Conservation (phyloP, 1,140 invertebrate genomes). For the Periplaneta americana region DNA sequence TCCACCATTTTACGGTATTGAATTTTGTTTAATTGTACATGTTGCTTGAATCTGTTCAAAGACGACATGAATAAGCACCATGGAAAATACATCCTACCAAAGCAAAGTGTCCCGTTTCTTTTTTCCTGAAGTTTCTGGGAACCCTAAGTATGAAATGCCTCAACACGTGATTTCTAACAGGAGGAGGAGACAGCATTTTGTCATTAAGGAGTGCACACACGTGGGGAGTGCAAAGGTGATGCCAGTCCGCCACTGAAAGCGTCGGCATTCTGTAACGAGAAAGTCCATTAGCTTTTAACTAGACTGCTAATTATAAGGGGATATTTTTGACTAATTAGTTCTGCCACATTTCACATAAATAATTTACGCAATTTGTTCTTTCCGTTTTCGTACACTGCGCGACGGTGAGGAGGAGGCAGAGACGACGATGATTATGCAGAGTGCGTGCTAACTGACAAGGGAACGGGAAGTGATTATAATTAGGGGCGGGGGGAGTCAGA, state of each 20-base stretch:
- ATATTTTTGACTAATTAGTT: conserved; percentile 14
- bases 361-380: conserved; percentile 6
- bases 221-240: too few relatives aligned
- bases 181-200: too few relatives aligned
- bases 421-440: neutral
- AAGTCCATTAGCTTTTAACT: neutral
- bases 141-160: too few relatives aligned
- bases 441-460: neutral
- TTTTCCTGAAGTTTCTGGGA: too few relatives aligned
- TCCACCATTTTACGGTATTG: too few relatives aligned
- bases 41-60: too few relatives aligned
- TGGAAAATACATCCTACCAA: too few relatives aligned
- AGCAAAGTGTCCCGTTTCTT: too few relatives aligned
- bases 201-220: too few relatives aligned
- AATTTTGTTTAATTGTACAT: too few relatives aligned
- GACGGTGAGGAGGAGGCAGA: neutral
- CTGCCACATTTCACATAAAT: conserved; percentile 12
- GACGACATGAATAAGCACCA: too few relatives aligned
- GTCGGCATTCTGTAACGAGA: neutral
- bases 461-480: neutral
- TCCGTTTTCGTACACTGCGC: neutral
- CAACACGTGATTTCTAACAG: too few relatives aligned
- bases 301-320: neutral
- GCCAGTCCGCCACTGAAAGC: neutral
- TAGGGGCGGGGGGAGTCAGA: neutral